Percentiles rank a stretch among this genome's conserved stretches.
Evolutionary conservation across 2,888 invertebrate species (phyloP).

Genomic region (Eupsilia transversa): DNA sequence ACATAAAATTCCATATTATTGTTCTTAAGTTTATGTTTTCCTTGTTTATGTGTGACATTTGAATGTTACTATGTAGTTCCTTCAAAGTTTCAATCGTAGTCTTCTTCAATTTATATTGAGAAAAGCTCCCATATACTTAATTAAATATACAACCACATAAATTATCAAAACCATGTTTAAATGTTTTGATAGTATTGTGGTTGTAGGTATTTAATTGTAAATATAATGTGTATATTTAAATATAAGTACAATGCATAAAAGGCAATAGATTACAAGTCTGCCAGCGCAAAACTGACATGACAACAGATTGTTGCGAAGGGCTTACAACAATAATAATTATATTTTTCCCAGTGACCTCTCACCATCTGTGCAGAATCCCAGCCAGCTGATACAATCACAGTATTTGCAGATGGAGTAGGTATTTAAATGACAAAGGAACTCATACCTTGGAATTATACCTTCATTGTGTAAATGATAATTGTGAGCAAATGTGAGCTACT

Average conservation of each 20-base stretch:
- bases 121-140: not conserved
- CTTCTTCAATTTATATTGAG: not conserved
- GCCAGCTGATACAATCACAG: conserved; percentile 23
- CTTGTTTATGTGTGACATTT: not conserved
- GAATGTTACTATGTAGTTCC: not conserved
- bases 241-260: conserved; percentile 26
- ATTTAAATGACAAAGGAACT: conserved; percentile 51
- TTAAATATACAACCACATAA: not conserved
- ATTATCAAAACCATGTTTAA: conserved; percentile 21
- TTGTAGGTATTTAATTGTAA: too few species aligned
- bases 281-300: conserved; percentile 28
- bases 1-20: not conserved
- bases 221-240: too few species aligned
- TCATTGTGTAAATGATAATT: conserved; percentile 19
- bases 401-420: conserved; percentile 22
- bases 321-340: conserved; percentile 7
- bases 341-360: conserved; percentile 29
- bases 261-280: conserved; percentile 34
- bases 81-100: not conserved
- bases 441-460: conserved; percentile 21
- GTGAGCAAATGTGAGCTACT: not conserved
- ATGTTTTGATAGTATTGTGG: too few species aligned
- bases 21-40: not conserved
- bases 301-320: conserved; percentile 41
- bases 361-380: conserved; percentile 32